phyloP scores from a whole-genome alignment of 2,797 vertebrate species.

The Hyperoplus immaculatus region DNA sequence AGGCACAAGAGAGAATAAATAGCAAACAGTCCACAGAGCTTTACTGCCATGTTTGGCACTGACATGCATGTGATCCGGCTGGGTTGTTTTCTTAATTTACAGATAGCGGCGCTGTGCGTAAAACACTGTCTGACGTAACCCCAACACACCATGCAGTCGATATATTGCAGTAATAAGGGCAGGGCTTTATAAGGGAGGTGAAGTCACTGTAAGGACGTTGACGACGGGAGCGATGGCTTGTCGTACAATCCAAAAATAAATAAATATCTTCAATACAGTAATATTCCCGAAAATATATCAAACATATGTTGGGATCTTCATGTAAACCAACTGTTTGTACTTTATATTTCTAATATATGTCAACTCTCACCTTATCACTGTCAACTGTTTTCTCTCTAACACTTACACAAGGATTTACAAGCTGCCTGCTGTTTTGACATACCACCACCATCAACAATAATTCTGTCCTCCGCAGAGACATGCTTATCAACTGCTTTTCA shows the following conservation, averaged over 20 bases:
- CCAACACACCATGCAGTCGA: conserved; percentile 68
- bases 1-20: conserved; percentile 79
- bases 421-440: conserved; percentile 23
- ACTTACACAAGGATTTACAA: conserved; percentile 21
- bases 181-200: conserved; percentile 30
- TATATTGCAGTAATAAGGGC: conserved; percentile 42
- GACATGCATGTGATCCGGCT: conserved; percentile 79
- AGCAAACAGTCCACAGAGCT: conserved; percentile 75
- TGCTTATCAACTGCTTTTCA: conserved; percentile 31
- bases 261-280: conserved; percentile 43
- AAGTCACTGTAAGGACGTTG: conserved; percentile 31
- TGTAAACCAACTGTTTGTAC: conserved; percentile 46
- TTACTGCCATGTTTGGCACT: conserved; percentile 72
- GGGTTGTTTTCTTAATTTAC: conserved; percentile 66
- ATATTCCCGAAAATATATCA: conserved; percentile 66
- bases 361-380: conserved; percentile 26
- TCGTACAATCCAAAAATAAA: conserved; percentile 70
- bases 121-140: conserved; percentile 38
- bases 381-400: conserved; percentile 10
- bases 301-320: conserved; percentile 51
- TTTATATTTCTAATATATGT: conserved; percentile 49
- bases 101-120: conserved; percentile 44
- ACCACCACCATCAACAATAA: conserved; percentile 30
- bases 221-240: conserved; percentile 62
- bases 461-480: conserved; percentile 27